Evolutionary conservation across 2,797 vertebrate species (phyloP).

Genomic region (Alcedo atthis): DNA sequence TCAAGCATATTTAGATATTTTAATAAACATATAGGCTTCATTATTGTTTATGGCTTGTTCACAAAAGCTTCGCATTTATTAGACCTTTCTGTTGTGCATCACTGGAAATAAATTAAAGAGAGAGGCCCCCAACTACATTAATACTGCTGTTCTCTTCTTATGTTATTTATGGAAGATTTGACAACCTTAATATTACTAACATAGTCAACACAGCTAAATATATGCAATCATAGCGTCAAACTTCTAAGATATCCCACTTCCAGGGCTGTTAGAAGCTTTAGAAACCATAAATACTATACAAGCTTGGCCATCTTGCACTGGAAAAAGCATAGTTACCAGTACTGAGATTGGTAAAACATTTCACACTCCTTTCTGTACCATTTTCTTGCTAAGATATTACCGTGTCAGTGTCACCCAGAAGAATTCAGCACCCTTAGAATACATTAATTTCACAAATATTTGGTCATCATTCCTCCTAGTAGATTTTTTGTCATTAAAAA

Average conservation of each 20-base stretch:
- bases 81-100: slow-evolving; percentile 14
- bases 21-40: slow-evolving; percentile 29
- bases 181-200: neutral
- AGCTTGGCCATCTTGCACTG: neutral
- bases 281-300: neutral
- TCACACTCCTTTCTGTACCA: neutral
- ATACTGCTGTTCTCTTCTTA: neutral
- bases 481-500: neutral
- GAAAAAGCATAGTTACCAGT: neutral
- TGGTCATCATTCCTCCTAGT: neutral
- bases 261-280: neutral
- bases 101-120: slow-evolving; percentile 34
- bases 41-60: slow-evolving; percentile 54
- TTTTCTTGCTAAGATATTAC: neutral
- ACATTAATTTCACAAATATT: neutral
- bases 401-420: neutral
- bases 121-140: neutral
- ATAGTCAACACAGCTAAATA: neutral
- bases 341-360: neutral
- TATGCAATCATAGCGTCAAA: neutral
- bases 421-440: neutral
- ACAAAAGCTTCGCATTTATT: slow-evolving; percentile 65
- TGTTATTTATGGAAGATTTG: neutral
- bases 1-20: slow-evolving; percentile 55
- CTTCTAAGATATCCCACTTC: neutral